phyloP scores from a whole-genome alignment of 2,888 invertebrate genomes.

The Tribolium freemani region DNA sequence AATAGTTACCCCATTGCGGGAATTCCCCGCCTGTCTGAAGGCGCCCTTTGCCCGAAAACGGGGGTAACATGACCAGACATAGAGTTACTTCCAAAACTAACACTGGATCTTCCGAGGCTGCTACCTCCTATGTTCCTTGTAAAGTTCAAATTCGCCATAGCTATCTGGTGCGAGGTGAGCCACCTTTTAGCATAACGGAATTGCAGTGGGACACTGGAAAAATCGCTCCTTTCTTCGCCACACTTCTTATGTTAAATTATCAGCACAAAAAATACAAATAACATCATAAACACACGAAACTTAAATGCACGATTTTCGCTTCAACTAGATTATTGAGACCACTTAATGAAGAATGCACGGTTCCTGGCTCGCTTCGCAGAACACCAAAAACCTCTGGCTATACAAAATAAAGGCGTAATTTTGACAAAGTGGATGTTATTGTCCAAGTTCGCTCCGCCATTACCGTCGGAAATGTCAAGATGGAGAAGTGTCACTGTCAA shows the following conservation, averaged over 20 bases:
- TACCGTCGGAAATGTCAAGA: slow-evolving; percentile 60
- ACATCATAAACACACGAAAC: slow-evolving; percentile 57
- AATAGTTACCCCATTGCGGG: slow-evolving; percentile 68
- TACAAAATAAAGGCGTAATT: slow-evolving; percentile 59
- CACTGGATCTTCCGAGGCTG: slow-evolving; percentile 77
- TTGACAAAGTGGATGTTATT: slow-evolving; percentile 66
- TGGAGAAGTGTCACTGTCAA: slow-evolving; percentile 28
- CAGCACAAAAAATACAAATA: slow-evolving; percentile 62
- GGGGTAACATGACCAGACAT: slow-evolving; percentile 84
- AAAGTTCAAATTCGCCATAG: slow-evolving; percentile 95
- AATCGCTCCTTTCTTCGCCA: slow-evolving; percentile 46
- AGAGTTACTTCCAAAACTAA: slow-evolving; percentile 77
- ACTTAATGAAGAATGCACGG: slow-evolving; percentile 46
- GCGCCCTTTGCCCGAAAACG: slow-evolving; percentile 85
- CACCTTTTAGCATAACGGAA: slow-evolving; percentile 65
- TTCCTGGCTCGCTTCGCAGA: not conserved
- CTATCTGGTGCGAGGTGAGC: slow-evolving; percentile 68
- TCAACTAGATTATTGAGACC: slow-evolving; percentile 52
- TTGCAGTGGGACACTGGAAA: slow-evolving; percentile 17
- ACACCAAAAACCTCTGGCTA: slow-evolving; percentile 52
- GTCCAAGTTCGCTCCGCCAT: slow-evolving; percentile 68
- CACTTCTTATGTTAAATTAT: slow-evolving; percentile 53
- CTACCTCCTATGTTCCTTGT: slow-evolving; percentile 90
- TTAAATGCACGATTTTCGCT: slow-evolving; percentile 55
- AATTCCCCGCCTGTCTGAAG: slow-evolving; percentile 81